Evolutionary conservation across 1,140 invertebrate species (phyloP).

Genomic region (fruit fly (Drosophila melanogaster)): Release_6_plus_ISO1_MT NT_033779.5:21294501-21295000

Average conservation of each 20-base stretch:
- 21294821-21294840: conserved; percentile 14
- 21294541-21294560: conserved; percentile 9
- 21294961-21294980: conserved; percentile 1
- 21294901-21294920: background rate
- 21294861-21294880: conserved; percentile 9
- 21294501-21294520: background rate
- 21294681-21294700: background rate
- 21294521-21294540: conserved; percentile 24
- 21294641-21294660: conserved; percentile 1
- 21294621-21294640: conserved; percentile 18
- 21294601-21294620: conserved; percentile 14
- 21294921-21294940: too few relatives aligned
- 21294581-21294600: conserved; percentile 18
- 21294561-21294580: conserved; percentile 22
- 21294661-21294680: conserved; percentile 3
- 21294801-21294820: conserved; percentile 10
- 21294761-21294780: conserved; percentile 27
- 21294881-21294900: conserved; percentile 11
- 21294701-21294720: background rate
- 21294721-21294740: conserved; percentile 1
- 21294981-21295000: conserved; percentile 28
- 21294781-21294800: conserved; percentile 26
- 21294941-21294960: background rate
- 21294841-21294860: conserved; percentile 22
- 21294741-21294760: conserved; percentile 8